phyloP scores from a whole-genome alignment of 2,797 vertebrate genomes.

The Atherinosoma microstoma region DNA sequence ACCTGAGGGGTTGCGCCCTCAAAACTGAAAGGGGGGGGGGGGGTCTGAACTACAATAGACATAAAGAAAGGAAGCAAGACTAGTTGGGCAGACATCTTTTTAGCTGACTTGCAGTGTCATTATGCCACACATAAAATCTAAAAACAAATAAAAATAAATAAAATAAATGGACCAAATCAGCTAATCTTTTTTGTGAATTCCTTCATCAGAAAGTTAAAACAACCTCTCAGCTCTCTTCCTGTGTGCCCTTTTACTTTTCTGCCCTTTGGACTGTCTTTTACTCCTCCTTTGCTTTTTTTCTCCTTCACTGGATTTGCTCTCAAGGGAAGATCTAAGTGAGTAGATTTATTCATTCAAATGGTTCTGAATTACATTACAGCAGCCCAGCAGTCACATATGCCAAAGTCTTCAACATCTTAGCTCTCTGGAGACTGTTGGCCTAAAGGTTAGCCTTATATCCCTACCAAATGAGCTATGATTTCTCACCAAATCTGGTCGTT shows the following conservation, averaged over 20 bases:
- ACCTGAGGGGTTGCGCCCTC: constrained; percentile 47
- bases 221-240: constrained; percentile 56
- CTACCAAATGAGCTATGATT: constrained; percentile 78
- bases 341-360: constrained; percentile 83
- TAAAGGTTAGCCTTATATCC: constrained; percentile 78
- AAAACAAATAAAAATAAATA: constrained; percentile 35
- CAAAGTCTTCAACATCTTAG: constrained; percentile 73
- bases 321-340: constrained; percentile 78
- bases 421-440: constrained; percentile 67
- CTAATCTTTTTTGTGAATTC: constrained; percentile 47
- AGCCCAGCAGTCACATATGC: constrained; percentile 74
- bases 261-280: constrained; percentile 58
- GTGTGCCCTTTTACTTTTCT: constrained; percentile 50
- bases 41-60: constrained; percentile 21
- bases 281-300: constrained; percentile 43
- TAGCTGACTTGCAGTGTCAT: constrained; percentile 37
- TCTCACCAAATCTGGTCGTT: constrained; percentile 70
- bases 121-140: constrained; percentile 48
- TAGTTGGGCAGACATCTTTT: constrained; percentile 25
- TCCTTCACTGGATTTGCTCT: constrained; percentile 63
- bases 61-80: constrained; percentile 21
- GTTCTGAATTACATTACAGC: constrained; percentile 81
- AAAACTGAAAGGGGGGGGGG: constrained; percentile 37
- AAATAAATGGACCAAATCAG: constrained; percentile 49
- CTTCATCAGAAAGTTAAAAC: constrained; percentile 51